These are phyloP conservation scores for Syngnathus rostellatus DNA, from an alignment of 2,797 vertebrate genomes.

Conservation along the genomic window DNA sequence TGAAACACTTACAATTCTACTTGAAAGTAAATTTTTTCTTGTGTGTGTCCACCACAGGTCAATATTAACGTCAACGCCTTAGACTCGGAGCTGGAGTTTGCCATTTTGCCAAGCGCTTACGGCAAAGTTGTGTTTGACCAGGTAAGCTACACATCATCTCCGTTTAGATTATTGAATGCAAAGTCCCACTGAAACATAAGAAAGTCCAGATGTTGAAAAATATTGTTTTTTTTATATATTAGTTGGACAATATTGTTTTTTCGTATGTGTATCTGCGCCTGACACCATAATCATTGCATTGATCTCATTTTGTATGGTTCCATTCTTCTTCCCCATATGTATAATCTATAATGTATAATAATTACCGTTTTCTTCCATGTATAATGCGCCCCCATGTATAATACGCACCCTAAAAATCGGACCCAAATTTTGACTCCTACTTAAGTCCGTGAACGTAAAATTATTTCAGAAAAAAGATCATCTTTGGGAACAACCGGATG, in stretches of 20 bases:
- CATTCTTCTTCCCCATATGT: not conserved
- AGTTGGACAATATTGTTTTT: not conserved
- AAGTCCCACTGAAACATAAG: no score
- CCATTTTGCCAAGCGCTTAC: constrained; percentile 90
- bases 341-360: no score
- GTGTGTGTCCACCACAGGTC: constrained; percentile 66
- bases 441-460: no score
- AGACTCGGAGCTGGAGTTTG: constrained; percentile 98
- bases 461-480: no score
- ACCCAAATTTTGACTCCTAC: no score
- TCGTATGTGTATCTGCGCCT: not conserved
- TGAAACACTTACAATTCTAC: no score
- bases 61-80: constrained; percentile 93
- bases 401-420: no score
- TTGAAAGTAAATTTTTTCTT: not conserved
- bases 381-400: no score
- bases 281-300: not conserved
- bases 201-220: no score
- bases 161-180: not conserved
- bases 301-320: not conserved
- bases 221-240: no score
- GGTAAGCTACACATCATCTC: constrained; percentile 51
- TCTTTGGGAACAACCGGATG: no score
- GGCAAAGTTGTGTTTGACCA: constrained; percentile 97
- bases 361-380: no score